Evolutionary conservation across 2,888 invertebrate genomes (phyloP), one percentile per base, ranked within the genome.

Genomic region (Parochlus steinenii): DNA sequence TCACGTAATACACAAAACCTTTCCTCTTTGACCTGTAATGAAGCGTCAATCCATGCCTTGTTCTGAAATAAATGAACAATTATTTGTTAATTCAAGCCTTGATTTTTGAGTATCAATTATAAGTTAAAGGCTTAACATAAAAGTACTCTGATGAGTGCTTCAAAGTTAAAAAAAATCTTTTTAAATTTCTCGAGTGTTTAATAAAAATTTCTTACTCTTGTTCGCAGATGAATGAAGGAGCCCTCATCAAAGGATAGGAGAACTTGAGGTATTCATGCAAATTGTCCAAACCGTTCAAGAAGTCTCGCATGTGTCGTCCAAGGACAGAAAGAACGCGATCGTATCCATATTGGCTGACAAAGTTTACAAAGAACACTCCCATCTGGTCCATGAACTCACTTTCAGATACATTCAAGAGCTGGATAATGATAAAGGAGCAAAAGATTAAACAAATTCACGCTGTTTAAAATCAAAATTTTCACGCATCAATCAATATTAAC

Each of bases 211-310:
- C n/a, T n/a, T n/a, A n/a, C n/a, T 36, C 36, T 22, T 36, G 29
- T 15, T 36, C 36, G 25, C 36, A 36, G 12, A 36, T 30, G 19
- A 36, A 36, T 10, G 36, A 36, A 16, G 36, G 36, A 8, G 36
- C 36, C n/a, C 58, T 50, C 63, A 77, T 67, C 46, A 81, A 69
- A 0, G 92, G 92, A 54, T 93, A 93, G 35, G 89, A 90, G 62
- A 92, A 92, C 56, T 93, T 85, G 30, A 97, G 66, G 55, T 97
- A 97, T 55, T 95, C 95, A 56, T 97, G 97, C 16, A 97, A 65
- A 62, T 95, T 95, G 61, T 97, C 95, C 46, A 97, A 63, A 0
- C 87, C 92, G 52, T 93, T 95, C 3, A 95, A 70, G 52, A 95
- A 95, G 58, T 95, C 93, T 35, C 93, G 65, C 75, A 95, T 83